Evolutionary conservation across 1,140 invertebrate genomes (phyloP), one percentile per base, ranked within the genome.

Genomic region (Bombus consobrinus): DNA sequence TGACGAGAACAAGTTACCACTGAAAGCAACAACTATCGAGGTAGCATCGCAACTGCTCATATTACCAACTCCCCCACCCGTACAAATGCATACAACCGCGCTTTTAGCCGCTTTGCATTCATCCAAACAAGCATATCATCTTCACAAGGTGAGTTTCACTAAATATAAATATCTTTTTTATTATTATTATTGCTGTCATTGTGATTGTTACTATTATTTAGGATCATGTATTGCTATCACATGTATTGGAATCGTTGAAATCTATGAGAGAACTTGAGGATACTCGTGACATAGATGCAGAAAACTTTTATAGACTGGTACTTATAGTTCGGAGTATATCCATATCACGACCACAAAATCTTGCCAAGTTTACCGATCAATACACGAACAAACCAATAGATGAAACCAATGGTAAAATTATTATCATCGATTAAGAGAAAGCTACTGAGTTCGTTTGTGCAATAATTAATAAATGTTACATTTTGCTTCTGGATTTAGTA

Each of bases 241-340:
- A 98, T 91, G 98, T 98, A 10, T 96, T 97, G 87, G 95, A 96
- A 41, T 97, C 97, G 72, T 94, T 98, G 41, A 96, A 95, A 39
- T 94, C 96, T 78, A 96, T 98, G 92, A 96, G 97, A 41, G 96
- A 96, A 59, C 91, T 92, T 1, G 91, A 93, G 92, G 95, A 95
- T 93, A 87, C 96, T 41, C 95, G 96, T 81, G 96, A 97, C 88
- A 96, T 99, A 79, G 98, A 99, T 94, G 98, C 98, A 9, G 98
- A 99, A 95, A 97, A 97, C 37, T 99, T 98, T 94, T 98, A 98
- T 94, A 96, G 98, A 25, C 96, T 99, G 15, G 96, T 99, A 74
- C 95, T 99, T 47, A 97, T 98, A 34, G 97, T 98, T 0, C 96
- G 98, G 69, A 97, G 97, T 72, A 98, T 99, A 84, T 98, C 98